A percentile compares a stretch with the other conserved stretches of the same genome.
phyloP scores from a whole-genome alignment of 2,797 vertebrate species.

The Coilia nasus region DNA sequence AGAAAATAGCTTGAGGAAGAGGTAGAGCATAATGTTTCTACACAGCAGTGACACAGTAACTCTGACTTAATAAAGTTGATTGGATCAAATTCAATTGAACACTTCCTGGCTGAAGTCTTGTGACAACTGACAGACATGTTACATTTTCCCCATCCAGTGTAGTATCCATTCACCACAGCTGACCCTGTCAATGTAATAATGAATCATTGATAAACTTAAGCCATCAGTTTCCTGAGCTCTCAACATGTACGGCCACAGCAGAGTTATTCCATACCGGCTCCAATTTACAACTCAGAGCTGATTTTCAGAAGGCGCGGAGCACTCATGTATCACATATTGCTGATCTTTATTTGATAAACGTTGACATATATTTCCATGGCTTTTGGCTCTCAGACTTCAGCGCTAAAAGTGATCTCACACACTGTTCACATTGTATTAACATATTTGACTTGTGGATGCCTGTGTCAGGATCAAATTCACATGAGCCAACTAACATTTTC shows the following conservation, averaged over 20 bases:
- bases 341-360: constrained; percentile 27
- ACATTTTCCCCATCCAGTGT: not conserved
- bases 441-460: constrained; percentile 15
- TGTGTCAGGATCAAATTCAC: constrained; percentile 13
- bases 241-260: not conserved
- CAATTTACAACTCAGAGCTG: constrained; percentile 9
- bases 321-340: constrained; percentile 5
- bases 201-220: constrained; percentile 19
- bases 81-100: constrained; percentile 36
- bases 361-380: constrained; percentile 22
- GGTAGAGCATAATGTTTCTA: constrained; percentile 12
- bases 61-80: constrained; percentile 39
- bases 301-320: not conserved
- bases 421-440: constrained; percentile 19
- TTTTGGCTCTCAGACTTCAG: not conserved
- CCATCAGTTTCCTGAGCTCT: constrained; percentile 19
- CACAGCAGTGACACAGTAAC: constrained; percentile 18
- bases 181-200: constrained; percentile 16
- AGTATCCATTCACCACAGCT: not conserved
- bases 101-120: constrained; percentile 36
- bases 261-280: not conserved
- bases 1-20: not conserved
- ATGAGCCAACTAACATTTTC: constrained; percentile 13
- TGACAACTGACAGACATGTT: constrained; percentile 30
- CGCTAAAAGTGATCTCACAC: constrained; percentile 1